Percentiles rank a stretch among this genome's conserved stretches.
phyloP scores from a whole-genome alignment of 2,797 vertebrate species.

The Cossypha niveicapilla region DNA sequence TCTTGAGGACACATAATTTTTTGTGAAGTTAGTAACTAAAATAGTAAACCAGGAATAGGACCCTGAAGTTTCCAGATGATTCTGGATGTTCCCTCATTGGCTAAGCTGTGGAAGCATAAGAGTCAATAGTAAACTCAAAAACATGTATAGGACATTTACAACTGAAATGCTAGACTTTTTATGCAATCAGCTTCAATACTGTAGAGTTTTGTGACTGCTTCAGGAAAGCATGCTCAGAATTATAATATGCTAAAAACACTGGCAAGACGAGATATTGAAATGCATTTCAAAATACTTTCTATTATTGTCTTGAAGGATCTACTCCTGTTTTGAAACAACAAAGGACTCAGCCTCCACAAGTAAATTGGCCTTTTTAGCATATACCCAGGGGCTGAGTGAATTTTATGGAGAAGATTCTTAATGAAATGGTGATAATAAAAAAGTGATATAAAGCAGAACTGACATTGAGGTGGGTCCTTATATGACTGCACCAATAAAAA shows the following conservation, averaged over 20 bases:
- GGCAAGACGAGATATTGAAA: background rate
- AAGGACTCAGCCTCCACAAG: background rate
- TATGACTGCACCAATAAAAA: background rate
- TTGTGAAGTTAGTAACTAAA: background rate
- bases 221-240: background rate
- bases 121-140: background rate
- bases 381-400: background rate
- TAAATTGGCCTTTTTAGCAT: background rate
- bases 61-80: background rate
- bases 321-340: background rate
- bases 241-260: background rate
- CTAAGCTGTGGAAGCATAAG: background rate
- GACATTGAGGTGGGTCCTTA: background rate
- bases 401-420: background rate
- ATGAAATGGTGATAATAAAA: background rate
- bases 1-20: background rate
- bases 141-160: background rate
- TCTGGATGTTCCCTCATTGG: background rate
- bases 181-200: background rate
- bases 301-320: background rate
- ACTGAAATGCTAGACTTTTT: background rate
- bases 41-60: background rate
- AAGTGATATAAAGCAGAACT: background rate
- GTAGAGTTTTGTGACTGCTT: background rate
- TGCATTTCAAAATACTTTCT: background rate